phyloP scores from a whole-genome alignment of 1,140 invertebrate species.

The Triops longicaudatus region DNA sequence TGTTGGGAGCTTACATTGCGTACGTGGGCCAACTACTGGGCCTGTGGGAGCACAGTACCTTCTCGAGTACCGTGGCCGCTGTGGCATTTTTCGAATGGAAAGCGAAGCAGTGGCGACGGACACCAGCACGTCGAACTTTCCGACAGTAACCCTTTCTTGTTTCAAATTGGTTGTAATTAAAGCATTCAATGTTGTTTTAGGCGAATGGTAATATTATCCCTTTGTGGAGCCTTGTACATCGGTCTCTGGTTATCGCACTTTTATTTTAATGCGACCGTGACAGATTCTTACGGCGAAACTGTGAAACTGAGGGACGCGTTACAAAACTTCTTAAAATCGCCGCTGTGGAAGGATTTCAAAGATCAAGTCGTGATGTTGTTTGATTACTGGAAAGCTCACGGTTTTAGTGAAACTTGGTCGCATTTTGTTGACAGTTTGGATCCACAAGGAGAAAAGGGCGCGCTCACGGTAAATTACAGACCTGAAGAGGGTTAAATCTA shows the following conservation, averaged over 20 bases:
- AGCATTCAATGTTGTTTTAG: slow-evolving; percentile 31
- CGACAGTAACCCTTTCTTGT: slow-evolving; percentile 38
- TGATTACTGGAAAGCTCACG: slow-evolving; percentile 62
- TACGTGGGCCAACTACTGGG: slow-evolving; percentile 40
- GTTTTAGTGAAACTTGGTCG: slow-evolving; percentile 70
- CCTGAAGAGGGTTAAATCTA: too few relatives aligned
- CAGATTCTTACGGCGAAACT: slow-evolving; percentile 75
- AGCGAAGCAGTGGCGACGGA: slow-evolving; percentile 66
- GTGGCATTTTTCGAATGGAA: slow-evolving; percentile 53
- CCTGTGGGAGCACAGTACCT: slow-evolving; percentile 26
- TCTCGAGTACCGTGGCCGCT: slow-evolving; percentile 27
- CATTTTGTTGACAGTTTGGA: slow-evolving; percentile 70
- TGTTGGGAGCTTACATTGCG: slow-evolving; percentile 56
- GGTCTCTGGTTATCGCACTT: slow-evolving; percentile 66
- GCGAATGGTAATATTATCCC: slow-evolving; percentile 42
- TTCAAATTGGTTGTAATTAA: not conserved
- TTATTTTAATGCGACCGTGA: slow-evolving; percentile 81
- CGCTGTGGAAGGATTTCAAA: slow-evolving; percentile 63
- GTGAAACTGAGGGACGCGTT: slow-evolving; percentile 78
- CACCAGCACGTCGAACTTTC: slow-evolving; percentile 45
- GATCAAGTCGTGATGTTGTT: slow-evolving; percentile 65
- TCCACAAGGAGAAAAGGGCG: slow-evolving; percentile 79
- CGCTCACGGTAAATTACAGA: slow-evolving; percentile 58
- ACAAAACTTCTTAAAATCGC: slow-evolving; percentile 81
- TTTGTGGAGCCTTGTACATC: slow-evolving; percentile 58